A percentile compares a stretch with the other conserved stretches of the same genome.
Conservation (phyloP, 2,113 vertebrate genomes). For the Benitochromis conjunctus region DNA sequence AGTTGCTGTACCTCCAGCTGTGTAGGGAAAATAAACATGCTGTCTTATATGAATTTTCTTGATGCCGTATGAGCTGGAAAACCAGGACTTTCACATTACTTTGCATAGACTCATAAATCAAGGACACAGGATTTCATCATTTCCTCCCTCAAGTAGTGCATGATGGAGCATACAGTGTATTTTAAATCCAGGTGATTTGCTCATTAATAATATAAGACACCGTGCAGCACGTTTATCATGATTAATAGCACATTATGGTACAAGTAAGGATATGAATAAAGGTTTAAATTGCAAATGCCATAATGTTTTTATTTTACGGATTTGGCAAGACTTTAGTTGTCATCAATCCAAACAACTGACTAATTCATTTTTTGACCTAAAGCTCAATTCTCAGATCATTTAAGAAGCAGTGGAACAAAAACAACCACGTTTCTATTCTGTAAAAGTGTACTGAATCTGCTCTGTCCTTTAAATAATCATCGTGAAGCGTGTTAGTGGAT, state of each 20-base stretch:
- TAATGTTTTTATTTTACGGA: background rate
- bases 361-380: background rate
- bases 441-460: background rate
- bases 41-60: background rate
- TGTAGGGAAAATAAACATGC: background rate
- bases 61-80: background rate
- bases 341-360: background rate
- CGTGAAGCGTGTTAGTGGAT: background rate
- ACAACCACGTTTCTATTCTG: background rate
- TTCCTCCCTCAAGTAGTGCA: background rate
- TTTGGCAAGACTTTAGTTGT: background rate
- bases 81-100: background rate
- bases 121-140: background rate
- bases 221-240: background rate
- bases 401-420: background rate
- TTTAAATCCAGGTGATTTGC: constrained; percentile 10
- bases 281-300: background rate
- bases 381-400: background rate
- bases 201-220: background rate
- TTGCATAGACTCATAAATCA: constrained; percentile 26
- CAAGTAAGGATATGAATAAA: background rate
- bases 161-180: background rate
- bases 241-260: background rate
- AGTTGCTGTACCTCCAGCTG: background rate
- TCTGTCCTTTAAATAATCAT: background rate